Percentiles rank a stretch among this genome's conserved stretches.
phyloP scores from a whole-genome alignment of 2,113 vertebrate genomes.

The Brachirus orientalis region DNA sequence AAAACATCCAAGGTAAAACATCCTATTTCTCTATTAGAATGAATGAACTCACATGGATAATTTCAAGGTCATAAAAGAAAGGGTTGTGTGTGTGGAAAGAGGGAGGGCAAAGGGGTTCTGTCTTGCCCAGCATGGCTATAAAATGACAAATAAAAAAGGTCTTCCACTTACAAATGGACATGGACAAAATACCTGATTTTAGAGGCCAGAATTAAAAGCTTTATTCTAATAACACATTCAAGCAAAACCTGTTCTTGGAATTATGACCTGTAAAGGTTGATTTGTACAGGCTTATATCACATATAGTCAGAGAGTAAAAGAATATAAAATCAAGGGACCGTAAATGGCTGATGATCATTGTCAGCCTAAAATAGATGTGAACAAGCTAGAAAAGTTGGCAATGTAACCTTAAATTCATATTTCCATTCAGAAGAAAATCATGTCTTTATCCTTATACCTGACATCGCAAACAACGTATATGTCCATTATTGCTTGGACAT shows the following conservation, averaged over 20 bases:
- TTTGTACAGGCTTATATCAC: neutral
- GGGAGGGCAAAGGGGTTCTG: neutral
- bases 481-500: neutral
- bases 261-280: neutral
- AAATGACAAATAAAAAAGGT: conserved; percentile 32
- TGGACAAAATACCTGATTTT: neutral
- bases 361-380: too few relatives aligned
- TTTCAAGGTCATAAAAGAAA: conserved; percentile 44
- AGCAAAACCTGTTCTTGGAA: neutral
- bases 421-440: too few relatives aligned
- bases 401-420: too few relatives aligned
- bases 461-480: too few relatives aligned
- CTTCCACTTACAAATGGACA: neutral
- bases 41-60: conserved; percentile 43
- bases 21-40: conserved; percentile 46
- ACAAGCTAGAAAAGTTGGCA: too few relatives aligned
- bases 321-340: too few relatives aligned
- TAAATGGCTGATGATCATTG: too few relatives aligned
- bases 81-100: neutral
- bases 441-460: too few relatives aligned
- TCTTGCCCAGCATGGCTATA: conserved; percentile 8
- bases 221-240: neutral
- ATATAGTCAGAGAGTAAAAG: neutral
- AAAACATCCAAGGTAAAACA: conserved; percentile 42
- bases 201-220: too few relatives aligned